phyloP scores from a whole-genome alignment of 2,113 vertebrate species.

The Lucifuga dentata region DNA sequence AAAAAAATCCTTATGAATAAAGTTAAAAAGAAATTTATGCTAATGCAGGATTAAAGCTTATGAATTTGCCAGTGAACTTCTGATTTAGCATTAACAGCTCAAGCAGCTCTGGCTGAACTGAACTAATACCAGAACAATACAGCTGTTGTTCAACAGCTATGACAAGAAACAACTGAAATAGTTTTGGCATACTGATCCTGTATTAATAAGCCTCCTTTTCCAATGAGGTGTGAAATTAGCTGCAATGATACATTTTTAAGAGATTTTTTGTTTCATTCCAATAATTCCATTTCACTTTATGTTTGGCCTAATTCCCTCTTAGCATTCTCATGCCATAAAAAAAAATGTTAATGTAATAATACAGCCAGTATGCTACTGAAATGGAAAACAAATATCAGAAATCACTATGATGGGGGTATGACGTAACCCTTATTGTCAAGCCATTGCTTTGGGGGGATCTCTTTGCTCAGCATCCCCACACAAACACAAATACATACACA shows the following conservation, averaged over 20 bases:
- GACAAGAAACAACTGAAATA: conserved; percentile 68
- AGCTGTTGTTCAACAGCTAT: conserved; percentile 57
- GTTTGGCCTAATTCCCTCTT: conserved; percentile 66
- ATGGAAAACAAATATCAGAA: conserved; percentile 69
- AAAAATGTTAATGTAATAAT: conserved; percentile 69
- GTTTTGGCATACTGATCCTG: conserved; percentile 46
- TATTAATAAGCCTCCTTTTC: conserved; percentile 68
- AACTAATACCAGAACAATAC: conserved; percentile 75
- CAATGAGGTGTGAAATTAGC: conserved; percentile 73
- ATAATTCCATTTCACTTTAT: conserved; percentile 71
- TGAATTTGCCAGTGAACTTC: conserved; percentile 63
- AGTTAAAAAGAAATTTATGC: conserved; percentile 66
- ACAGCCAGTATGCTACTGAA: conserved; percentile 38
- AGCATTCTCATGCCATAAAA: conserved; percentile 59
- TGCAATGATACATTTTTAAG: conserved; percentile 68
- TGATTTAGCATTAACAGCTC: conserved; percentile 70
- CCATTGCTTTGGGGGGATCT: conserved; percentile 20
- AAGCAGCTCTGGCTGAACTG: conserved; percentile 59
- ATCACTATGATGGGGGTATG: conserved; percentile 46
- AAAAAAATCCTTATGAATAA: conserved; percentile 54
- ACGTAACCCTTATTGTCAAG: conserved; percentile 49
- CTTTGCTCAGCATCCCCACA: conserved; percentile 18
- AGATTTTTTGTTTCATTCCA: conserved; percentile 36
- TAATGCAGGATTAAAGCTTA: conserved; percentile 74
- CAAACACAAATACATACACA: conserved; percentile 31